Percentiles rank a stretch among this genome's conserved stretches.
Evolutionary conservation across 1,140 invertebrate species (phyloP).

Genomic region (Hycleus cichorii): DNA sequence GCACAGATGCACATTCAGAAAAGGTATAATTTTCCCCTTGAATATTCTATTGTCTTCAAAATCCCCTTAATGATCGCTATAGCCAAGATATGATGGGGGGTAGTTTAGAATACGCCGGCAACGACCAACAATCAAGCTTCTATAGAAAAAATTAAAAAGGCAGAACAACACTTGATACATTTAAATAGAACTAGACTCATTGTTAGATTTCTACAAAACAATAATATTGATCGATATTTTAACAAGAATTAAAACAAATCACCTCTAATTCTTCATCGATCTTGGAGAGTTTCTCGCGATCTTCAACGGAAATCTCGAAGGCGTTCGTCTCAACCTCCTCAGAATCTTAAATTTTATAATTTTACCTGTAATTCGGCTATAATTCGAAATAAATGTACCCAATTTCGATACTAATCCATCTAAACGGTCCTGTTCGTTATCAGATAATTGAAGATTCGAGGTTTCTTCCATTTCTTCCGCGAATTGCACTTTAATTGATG

Average conservation of each 20-base stretch:
- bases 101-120: too few species aligned
- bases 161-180: background rate
- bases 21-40: slow-evolving; percentile 33
- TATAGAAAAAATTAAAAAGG: background rate
- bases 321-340: background rate
- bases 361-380: background rate
- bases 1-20: slow-evolving; percentile 26
- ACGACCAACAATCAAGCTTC: too few species aligned
- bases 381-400: slow-evolving; percentile 2
- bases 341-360: slow-evolving; percentile 3
- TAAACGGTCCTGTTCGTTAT: slow-evolving; percentile 30
- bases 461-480: slow-evolving; percentile 13
- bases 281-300: too few species aligned
- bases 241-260: too few species aligned
- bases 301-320: too few species aligned
- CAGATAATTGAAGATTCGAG: slow-evolving; percentile 24
- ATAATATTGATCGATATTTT: too few species aligned
- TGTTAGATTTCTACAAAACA: too few species aligned
- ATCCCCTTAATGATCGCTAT: slow-evolving; percentile 31
- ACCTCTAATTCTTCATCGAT: too few species aligned
- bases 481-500: too few species aligned
- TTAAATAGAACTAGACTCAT: too few species aligned
- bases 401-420: slow-evolving; percentile 21
- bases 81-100: background rate
- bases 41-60: slow-evolving; percentile 32